Base-by-base conservation (phyloP, 2,113 vertebrate species). In the Albula goreensis region DNA sequence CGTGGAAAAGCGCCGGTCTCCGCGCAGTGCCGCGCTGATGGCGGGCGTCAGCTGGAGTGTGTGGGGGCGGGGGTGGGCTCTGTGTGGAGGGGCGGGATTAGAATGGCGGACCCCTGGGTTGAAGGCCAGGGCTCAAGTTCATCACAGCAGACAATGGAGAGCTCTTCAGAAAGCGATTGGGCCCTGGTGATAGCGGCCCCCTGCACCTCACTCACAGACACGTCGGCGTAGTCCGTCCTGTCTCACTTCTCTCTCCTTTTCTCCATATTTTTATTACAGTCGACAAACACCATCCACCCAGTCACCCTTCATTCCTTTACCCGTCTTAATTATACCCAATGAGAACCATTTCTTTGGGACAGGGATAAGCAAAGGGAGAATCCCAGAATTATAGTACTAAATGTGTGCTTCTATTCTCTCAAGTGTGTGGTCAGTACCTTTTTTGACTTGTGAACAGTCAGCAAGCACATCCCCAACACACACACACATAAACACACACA, bases 61-160 rank as follows among this genome's bases (percentile, higher is more conserved):
- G 90, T 92, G 50, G 49, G 77, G 86, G 48, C 41, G 48, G 19
- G n/a, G 10, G 78, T 19, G 87, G 89, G 90, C 22, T 41, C 53
- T 50, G 52, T 9, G 57, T 10, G 49, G 88, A 82, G 85, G 84
- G 85, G 89, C 82, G 74, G 91, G 92, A 94, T 94, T 94, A 94
- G 92, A 94, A 89, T 89, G 90, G 91, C 84, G 90, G 94, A 92
- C 93, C 93, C 89, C 92, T 82, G 90, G 93, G 94, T 94, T 93
- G 91, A 90, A 94, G 93, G 92, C 92, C 93, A 91, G 87, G 93
- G 92, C 93, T 94, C 93, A 95, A 94, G 94, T 95, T 96, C 92
- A 95, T 95, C 93, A 92, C 87, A 63, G 86, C 91, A 93, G 93
- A 96, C 93, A 94, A 94, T 94, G 84, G 91, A 91, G 93, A 93